Conservation (phyloP, 1,140 invertebrate genomes). For the Ectropis grisescens region DNA sequence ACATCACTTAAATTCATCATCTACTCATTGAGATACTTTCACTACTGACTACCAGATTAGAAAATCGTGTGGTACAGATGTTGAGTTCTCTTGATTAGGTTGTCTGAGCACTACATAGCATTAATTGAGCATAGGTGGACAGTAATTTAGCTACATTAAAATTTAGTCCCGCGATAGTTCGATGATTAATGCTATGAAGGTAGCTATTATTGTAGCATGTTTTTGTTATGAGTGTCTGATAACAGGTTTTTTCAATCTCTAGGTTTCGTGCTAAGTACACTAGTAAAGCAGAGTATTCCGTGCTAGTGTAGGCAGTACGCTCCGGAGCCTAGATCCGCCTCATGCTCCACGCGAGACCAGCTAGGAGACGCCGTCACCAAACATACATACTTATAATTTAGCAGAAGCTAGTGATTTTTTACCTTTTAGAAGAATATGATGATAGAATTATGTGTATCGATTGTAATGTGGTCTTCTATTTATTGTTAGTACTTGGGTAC, state of each 20-base stretch:
- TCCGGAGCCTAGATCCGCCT: conserved; percentile 63
- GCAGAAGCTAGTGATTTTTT: conserved; percentile 37
- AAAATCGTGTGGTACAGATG: conserved; percentile 7
- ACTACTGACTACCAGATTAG: conserved; percentile 2
- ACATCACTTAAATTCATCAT: conserved; percentile 15
- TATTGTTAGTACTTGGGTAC: conserved; percentile 67
- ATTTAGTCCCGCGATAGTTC: conserved; percentile 24
- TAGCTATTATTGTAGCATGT: conserved; percentile 28
- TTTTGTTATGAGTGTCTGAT: conserved; percentile 38
- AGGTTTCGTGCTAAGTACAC: conserved; percentile 70
- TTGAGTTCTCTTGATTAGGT: conserved; percentile 5
- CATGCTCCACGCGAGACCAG: conserved; percentile 60
- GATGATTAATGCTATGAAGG: conserved; percentile 60
- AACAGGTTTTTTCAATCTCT: conserved; percentile 68
- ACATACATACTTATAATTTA: conserved; percentile 19
- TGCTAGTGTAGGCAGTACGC: conserved; percentile 68
- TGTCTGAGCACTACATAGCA: conserved; percentile 47
- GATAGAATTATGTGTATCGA: conserved; percentile 59
- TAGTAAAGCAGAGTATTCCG: conserved; percentile 64
- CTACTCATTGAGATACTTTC: conserved; percentile 2
- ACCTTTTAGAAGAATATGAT: conserved; percentile 46
- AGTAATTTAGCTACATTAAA: conserved; percentile 15
- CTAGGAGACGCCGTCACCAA: conserved; percentile 65
- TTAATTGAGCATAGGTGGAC: conserved; percentile 47
- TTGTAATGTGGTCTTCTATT: conserved; percentile 63